Base-by-base conservation (phyloP, 2,888 invertebrate genomes). In the Caradrina clavipalpis region DNA sequence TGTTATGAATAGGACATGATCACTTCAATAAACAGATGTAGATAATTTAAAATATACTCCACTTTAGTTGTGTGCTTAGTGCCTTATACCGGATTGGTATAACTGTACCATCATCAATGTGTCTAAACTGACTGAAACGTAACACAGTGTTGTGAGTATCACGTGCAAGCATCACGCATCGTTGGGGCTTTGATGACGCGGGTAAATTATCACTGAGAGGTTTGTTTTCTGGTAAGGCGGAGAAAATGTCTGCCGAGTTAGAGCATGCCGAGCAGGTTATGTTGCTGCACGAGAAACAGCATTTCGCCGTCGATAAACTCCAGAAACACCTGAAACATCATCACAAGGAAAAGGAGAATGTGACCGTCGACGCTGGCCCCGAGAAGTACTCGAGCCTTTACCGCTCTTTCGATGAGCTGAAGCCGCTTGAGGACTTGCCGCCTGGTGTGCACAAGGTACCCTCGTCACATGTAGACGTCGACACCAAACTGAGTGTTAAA, bases 141-240 rank as follows among this genome's bases (percentile, higher is more conserved):
- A 91, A 92, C 90, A 86, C 81, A 86, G 82, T 88, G 89, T 89
- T 88, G 90, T 91, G 87, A 90, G 86, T 88, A 90, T 90, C 89
- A 82, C 87, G 80, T 83, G 89, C 89, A 87, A 90, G 88, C 88
- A 90, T 92, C 90, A 89, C 83, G 80, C 90, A 90, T 90, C 88
- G 84, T 83, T 87, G 90, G 90, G 90, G 83, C 84, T 83, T 85
- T 85, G 85, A 83, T 83, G 80, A 84, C 82, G 84, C 86, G 84
- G 86, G 83, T 84, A 80, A 78, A 81, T 86, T 89, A 82, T 90
- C 85, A 94, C 86, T 94, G 92, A 93, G 91, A 92, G 94, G 93
- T 95, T 93, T 95, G 91, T 95, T 96, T 95, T 94, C 92, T 93
- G 93, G 93, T 81, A 96, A 95, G 95, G 96, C 96, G 92, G 95